Base-by-base conservation (phyloP, 2,113 vertebrate genomes). In the Gymnorhina tibicen region DNA sequence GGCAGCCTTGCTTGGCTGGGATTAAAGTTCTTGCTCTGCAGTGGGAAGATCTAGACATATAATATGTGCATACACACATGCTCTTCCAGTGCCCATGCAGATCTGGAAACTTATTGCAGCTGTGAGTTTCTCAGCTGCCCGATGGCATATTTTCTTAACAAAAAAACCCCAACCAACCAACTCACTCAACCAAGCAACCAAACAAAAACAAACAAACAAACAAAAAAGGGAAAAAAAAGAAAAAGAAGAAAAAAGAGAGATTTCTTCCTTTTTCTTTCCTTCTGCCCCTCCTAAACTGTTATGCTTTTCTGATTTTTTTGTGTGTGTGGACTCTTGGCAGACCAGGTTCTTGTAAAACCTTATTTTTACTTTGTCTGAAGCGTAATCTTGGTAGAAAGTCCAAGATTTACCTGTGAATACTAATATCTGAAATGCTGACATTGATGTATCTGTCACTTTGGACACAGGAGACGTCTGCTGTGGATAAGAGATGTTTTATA, bases 171-270 rank as follows among this genome's bases (percentile, higher is more conserved):
- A 26, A 5, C 56, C n/a, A 26, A 16, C 10, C 7, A 28, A 19
- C 19, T n/a, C 44, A 20, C 20, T 9, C 44, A 46, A 46, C 9
- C 19, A 46, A 46, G 19, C 44, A 44, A 44, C 44, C 44, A 46
- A 59, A 10, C 32, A 32, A 35, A 23, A 30, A 13, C 13, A 33
- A 37, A 33, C 11, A n/a, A n/a, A 33, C 7, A 32, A 49, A 35
- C 9, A 8, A 22, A 56, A 41, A 4, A 8, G 6, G 12, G 12
- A 42, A 16, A n/a, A 7, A 23, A 16, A 14, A 18, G 14, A 49
- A 41, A 5, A 8, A 11, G 7, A 13, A 8, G 1, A 6, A 12
- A 24, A 27, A 19, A 15, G 28, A 2, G 24, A 17, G 1, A 4
- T 41, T 81, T 10, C 4, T 78, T 89, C 17, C 21, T 69, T 89